Evolutionary conservation across 2,888 invertebrate species (phyloP), one percentile per base, ranked within the genome.

Genomic region (Carpatolechia fugitivella): DNA sequence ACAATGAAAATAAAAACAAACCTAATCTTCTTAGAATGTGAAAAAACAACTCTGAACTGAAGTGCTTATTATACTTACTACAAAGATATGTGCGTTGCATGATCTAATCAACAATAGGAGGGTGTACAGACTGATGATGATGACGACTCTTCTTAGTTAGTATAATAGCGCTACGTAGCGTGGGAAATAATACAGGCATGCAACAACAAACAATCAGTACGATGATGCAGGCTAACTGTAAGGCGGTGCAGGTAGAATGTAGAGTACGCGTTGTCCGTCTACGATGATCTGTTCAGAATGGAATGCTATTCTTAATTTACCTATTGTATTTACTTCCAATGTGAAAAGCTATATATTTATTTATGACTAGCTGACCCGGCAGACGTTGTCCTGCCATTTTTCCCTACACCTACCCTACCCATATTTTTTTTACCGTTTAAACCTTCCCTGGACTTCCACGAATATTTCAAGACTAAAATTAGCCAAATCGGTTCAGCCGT

Each of bases 151-250:
- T n/a, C 44, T 44, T 44, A 16, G n/a, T n/a, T 24, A 24, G 3
- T n/a, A 44, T 13, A 44, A 44, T 44, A 13, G 44, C 11, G 20
- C 6, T 44, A 44, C 44, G 44, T 44, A 44, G 44, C 44, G 44
- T 44, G 44, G 20, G 44, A 44, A 40, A 40, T 40, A 16, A 7
- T 7, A 20, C 44, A n/a, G 24, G 20, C 24, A 13, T n/a, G 44
- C 24, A 20, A 18, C 18, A 18, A 20, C 44, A 44, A 44, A 44
- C 44, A 44, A 44, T 24, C 44, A 44, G 4, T 11, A 14, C 6
- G 40, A 44, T 44, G 44, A 44, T 44, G 44, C 24, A 44, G 44
- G 20, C 24, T 29, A 44, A n/a, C 20, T 44, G 40, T 40, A 18
- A 40, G n/a, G n/a, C 4, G 35, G 40, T 40, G n/a, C n/a, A 40